Evolutionary conservation across 2,888 invertebrate species (phyloP).

Genomic region (Pseudoips prasinana): DNA sequence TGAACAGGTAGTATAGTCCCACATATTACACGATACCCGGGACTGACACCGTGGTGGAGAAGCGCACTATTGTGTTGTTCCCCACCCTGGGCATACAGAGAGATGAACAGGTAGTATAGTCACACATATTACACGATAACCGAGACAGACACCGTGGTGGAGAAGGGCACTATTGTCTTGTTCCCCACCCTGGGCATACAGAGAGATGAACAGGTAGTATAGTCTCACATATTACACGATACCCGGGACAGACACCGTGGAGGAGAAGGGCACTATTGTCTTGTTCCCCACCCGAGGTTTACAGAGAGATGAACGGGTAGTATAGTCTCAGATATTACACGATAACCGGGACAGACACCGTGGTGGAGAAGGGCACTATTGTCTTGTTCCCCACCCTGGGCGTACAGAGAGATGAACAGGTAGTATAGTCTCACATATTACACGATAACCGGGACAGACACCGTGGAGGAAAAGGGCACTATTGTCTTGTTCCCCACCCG

Average conservation of each 20-base stretch:
- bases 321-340: conserved; percentile 60
- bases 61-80: conserved; percentile 67
- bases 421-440: conserved; percentile 69
- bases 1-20: conserved; percentile 53
- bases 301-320: conserved; percentile 72
- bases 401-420: conserved; percentile 71
- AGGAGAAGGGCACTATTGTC: conserved; percentile 65
- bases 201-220: conserved; percentile 71
- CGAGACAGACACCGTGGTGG: conserved; percentile 45
- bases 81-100: conserved; percentile 70
- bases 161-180: conserved; percentile 64
- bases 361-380: conserved; percentile 62
- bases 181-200: conserved; percentile 72
- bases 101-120: conserved; percentile 59
- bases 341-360: conserved; percentile 49
- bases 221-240: conserved; percentile 61
- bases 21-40: conserved; percentile 63
- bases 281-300: conserved; percentile 72
- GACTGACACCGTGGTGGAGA: conserved; percentile 46
- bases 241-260: conserved; percentile 46
- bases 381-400: conserved; percentile 70
- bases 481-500: conserved; percentile 70
- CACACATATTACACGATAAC: conserved; percentile 63
- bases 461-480: conserved; percentile 58
- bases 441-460: conserved; percentile 49